These are phyloP conservation scores for Pheosia tremula DNA, from an alignment of 2,888 invertebrate genomes.

Conservation along the genomic window DNA sequence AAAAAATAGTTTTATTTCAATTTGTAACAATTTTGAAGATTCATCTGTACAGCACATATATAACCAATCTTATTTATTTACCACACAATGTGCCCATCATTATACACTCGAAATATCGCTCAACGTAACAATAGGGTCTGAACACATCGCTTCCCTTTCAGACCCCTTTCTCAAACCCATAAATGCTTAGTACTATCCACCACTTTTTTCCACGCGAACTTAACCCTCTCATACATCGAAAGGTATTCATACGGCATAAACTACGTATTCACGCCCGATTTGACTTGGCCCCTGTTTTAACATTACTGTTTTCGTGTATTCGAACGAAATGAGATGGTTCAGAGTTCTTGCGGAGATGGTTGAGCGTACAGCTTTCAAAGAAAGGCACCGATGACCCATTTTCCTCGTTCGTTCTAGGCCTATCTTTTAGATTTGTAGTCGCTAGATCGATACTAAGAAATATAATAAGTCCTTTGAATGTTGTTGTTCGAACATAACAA, in stretches of 20 bases:
- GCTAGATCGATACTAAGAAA: constrained; percentile 54
- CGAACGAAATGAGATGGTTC: constrained; percentile 5
- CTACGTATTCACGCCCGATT: constrained; percentile 53
- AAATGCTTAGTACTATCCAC: constrained; percentile 71
- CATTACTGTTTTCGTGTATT: constrained; percentile 21
- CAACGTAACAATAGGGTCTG: constrained; percentile 55
- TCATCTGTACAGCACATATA: no score
- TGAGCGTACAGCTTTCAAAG: constrained; percentile 55
- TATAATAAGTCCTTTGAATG: constrained; percentile 39
- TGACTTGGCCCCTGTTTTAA: constrained; percentile 38
- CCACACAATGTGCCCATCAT: constrained; percentile 30
- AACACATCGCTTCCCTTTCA: constrained; percentile 57
- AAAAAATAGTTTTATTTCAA: no score
- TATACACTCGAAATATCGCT: constrained; percentile 46
- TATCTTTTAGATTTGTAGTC: constrained; percentile 59
- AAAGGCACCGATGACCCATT: constrained; percentile 70
- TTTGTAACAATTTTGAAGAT: not conserved
- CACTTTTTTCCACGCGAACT: constrained; percentile 60
- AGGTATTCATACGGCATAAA: constrained; percentile 71
- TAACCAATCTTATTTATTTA: constrained; percentile 10
- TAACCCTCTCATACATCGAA: constrained; percentile 67
- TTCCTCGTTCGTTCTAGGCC: constrained; percentile 61
- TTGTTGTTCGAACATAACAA: constrained; percentile 37
- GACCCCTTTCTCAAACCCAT: constrained; percentile 57
- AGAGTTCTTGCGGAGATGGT: constrained; percentile 34